Conservation (phyloP, 2,113 vertebrate genomes). For the Cisticola juncidis region DNA sequence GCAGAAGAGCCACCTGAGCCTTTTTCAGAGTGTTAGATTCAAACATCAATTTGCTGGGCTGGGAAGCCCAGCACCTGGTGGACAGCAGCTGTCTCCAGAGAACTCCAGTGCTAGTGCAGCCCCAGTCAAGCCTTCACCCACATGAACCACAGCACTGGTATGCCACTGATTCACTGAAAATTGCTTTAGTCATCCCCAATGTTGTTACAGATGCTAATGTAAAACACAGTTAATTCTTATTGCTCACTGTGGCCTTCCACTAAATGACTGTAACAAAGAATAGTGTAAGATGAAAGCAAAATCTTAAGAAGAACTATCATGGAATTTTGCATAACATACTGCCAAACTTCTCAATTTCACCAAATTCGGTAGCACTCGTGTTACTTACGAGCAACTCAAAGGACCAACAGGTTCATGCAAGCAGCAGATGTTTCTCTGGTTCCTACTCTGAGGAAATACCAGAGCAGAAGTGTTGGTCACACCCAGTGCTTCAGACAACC, state of each 20-base stretch:
- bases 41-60: neutral
- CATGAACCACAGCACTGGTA: neutral
- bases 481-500: neutral
- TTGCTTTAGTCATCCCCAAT: neutral
- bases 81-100: neutral
- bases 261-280: neutral
- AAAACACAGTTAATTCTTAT: neutral
- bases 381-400: neutral
- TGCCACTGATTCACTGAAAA: neutral
- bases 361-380: fast-evolving
- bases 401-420: neutral
- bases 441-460: neutral
- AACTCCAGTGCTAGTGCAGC: neutral
- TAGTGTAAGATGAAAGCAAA: neutral
- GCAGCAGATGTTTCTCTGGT: neutral
- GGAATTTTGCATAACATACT: neutral
- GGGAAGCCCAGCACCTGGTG: neutral
- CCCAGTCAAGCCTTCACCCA: neutral
- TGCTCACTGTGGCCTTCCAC: neutral
- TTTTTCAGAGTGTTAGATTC: neutral
- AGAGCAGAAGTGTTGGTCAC: neutral
- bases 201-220: neutral
- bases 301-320: neutral
- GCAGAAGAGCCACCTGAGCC: neutral
- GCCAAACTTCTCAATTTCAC: neutral